These are phyloP conservation scores for Tipula vernalis DNA, from an alignment of 2,888 invertebrate species.

Conservation along the genomic window DNA sequence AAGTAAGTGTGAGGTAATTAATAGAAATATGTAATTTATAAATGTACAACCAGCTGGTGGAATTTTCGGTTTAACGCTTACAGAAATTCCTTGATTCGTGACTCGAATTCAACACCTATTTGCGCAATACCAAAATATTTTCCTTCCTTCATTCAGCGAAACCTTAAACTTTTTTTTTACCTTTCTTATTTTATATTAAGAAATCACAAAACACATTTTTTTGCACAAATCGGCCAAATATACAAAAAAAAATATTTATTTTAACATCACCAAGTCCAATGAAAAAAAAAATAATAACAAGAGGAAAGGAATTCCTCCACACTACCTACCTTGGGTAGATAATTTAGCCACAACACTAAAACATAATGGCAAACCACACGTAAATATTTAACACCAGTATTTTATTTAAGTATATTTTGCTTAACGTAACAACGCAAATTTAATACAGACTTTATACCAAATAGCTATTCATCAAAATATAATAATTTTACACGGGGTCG, in stretches of 20 bases:
- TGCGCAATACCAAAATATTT: background rate
- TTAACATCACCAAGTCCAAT: background rate
- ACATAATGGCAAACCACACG: background rate
- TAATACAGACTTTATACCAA: background rate
- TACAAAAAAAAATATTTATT: background rate
- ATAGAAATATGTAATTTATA: background rate
- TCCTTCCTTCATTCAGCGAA: background rate
- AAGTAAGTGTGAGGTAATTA: background rate
- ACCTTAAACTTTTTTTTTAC: background rate
- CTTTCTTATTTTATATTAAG: background rate
- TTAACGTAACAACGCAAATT: background rate
- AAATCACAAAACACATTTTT: background rate
- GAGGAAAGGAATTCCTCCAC: background rate
- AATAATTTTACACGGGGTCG: background rate
- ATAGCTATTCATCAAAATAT: background rate
- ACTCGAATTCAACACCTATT: background rate
- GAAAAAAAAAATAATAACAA: background rate
- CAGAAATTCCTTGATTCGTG: background rate
- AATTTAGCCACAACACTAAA: background rate
- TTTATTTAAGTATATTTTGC: background rate
- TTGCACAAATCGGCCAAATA: background rate
- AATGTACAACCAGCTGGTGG: background rate
- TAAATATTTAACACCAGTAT: background rate
- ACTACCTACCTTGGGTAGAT: background rate
- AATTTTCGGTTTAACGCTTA: background rate